Conservation (phyloP, 2,113 vertebrate species). For the Hippotragus niger region DNA sequence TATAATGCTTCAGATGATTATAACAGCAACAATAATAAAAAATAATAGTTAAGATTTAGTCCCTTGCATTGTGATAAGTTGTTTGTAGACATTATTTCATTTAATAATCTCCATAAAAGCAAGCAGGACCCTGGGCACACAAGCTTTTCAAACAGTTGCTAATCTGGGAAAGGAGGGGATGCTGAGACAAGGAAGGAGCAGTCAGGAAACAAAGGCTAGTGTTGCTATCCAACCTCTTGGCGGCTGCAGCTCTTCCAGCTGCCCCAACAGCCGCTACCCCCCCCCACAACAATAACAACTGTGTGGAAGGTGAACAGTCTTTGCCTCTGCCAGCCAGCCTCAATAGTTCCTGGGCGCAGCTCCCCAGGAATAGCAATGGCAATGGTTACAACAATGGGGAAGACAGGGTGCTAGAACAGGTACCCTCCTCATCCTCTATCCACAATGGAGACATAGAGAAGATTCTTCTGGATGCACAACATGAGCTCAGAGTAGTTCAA, state of each 20-base stretch:
- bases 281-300: conserved; percentile 65
- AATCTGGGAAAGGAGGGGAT: neutral
- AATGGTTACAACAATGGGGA: conserved; percentile 82
- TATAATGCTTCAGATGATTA: neutral
- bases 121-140: neutral
- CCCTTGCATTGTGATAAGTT: neutral
- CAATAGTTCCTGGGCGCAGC: conserved; percentile 91
- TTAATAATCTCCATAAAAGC: neutral
- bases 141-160: neutral
- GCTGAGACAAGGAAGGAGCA: neutral
- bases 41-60: neutral
- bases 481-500: conserved; percentile 94
- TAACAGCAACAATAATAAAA: neutral
- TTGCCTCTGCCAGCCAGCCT: conserved; percentile 65
- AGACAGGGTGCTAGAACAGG: conserved; percentile 91
- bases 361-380: conserved; percentile 92
- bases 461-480: conserved; percentile 96
- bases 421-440: conserved; percentile 94
- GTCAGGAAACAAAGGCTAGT: neutral
- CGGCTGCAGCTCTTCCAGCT: neutral
- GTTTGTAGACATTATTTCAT: neutral
- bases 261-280: conserved; percentile 47
- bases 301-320: conserved; percentile 59
- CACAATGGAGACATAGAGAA: conserved; percentile 87
- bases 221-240: conserved; percentile 47